Percentiles rank a stretch among this genome's conserved stretches.
Conservation (phyloP, 2,888 invertebrate species). For the Dicycla oo region DNA sequence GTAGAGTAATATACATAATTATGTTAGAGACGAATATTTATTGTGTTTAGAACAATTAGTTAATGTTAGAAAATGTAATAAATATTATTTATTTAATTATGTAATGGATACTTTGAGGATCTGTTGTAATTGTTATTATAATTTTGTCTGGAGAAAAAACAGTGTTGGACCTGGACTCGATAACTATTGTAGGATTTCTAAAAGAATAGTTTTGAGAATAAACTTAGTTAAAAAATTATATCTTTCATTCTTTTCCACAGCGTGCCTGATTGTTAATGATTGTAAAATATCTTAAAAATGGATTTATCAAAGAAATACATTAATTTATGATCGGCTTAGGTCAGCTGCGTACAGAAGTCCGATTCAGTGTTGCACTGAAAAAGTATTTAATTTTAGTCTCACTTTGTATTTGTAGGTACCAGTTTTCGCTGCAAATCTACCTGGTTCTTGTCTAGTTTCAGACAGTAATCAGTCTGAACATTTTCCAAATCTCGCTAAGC, state of each 20-base stretch:
- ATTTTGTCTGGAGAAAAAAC: conserved; percentile 71
- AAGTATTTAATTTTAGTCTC: neutral
- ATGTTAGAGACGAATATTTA: conserved; percentile 65
- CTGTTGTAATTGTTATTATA: conserved; percentile 63
- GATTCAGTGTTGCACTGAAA: neutral
- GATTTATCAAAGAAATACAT: neutral
- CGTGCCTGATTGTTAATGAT: neutral
- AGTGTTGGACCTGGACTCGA: conserved; percentile 83
- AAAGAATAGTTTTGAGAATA: conserved; percentile 84
- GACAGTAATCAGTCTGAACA: conserved; percentile 1
- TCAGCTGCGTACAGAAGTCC: neutral
- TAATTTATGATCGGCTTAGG: neutral
- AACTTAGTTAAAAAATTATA: conserved; percentile 80
- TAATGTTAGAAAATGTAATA: conserved; percentile 55
- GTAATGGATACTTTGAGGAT: conserved; percentile 59
- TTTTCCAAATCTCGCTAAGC: neutral
- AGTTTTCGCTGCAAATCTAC: neutral
- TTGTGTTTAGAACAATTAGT: conserved; percentile 67
- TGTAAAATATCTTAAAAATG: neutral
- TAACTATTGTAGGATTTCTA: conserved; percentile 79
- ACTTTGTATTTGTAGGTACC: conserved; percentile 1
- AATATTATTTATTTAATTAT: conserved; percentile 55
- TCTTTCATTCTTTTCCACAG: conserved; percentile 36
- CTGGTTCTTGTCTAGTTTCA: neutral
- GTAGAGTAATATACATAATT: conserved; percentile 60